Base-by-base conservation (phyloP, 1,140 invertebrate species). In the Nixonia krombeini region DNA sequence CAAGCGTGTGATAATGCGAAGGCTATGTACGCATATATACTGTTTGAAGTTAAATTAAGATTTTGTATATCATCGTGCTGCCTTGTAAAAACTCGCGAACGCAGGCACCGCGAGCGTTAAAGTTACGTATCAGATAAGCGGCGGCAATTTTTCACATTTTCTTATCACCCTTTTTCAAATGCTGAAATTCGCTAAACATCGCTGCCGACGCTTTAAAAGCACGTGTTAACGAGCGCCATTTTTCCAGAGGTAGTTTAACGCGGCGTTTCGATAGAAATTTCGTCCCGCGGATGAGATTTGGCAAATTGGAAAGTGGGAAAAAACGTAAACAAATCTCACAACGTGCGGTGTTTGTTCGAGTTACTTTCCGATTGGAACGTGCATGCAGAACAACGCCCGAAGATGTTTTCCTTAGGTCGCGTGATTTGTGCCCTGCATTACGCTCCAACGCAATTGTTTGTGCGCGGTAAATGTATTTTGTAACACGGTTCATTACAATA, bases 1-100 rank as follows among this genome's bases (percentile, higher is more conserved):
- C 37, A 40, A 40, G 37, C 37, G 37, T 40, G 18, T 42, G 40
- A 42, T 42, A 42, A 42, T 42, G 40, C 40, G 40, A 42, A 42
- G 21, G 40, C 18, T 42, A 6, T 10, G 18, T n/a, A 42, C n/a
- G 40, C 40, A 21, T 42, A 25, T 25, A 42, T 25, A 18, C 37
- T 10, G 17, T 25, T 23, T 25, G 18, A 25, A 42, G 40, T 42
- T 42, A 42, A 42, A 42, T 42, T 42, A 42, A 42, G 40, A 42
- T 42, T 42, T 25, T 23, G 17, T 42, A 25, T 23, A 25, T 25
- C 40, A 23, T 25, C 6, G 10, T 10, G 9, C 21, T 18, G n/a
- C 9, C 10, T 25, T 23, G 40, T 21, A 42, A 42, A 42, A 42
- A 42, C 40, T 13, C 12, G n/a, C 40, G 1, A 21, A 42, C n/a